These are phyloP conservation scores for Rhopalosiphum maidis DNA, from an alignment of 1,140 invertebrate species.

Conservation along the genomic window DNA sequence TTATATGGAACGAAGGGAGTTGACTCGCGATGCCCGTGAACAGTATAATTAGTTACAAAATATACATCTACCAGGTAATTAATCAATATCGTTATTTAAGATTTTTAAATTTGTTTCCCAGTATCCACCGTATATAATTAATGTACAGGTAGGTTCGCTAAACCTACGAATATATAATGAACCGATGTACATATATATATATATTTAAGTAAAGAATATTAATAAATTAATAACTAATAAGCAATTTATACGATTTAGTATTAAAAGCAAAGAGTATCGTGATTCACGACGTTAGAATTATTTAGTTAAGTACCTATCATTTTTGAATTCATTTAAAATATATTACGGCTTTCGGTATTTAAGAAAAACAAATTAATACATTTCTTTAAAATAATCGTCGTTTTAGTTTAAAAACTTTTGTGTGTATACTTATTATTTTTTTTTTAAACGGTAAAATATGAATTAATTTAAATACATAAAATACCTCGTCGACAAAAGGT, in stretches of 20 bases:
- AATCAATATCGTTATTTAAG: neutral
- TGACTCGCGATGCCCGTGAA: neutral
- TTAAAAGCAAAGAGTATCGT: neutral
- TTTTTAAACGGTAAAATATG: neutral
- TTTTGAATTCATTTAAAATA: neutral
- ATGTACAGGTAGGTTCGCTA: neutral
- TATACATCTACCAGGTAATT: neutral
- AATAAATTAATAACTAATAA: slow-evolving; percentile 13
- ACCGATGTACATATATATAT: neutral
- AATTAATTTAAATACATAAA: neutral
- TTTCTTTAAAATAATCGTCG: neutral
- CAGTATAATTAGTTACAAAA: neutral
- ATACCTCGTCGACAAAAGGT: neutral
- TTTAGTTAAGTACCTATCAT: neutral
- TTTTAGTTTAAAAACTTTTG: neutral
- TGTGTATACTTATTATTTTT: neutral
- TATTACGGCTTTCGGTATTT: neutral
- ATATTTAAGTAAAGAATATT: neutral
- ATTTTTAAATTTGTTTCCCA: neutral
- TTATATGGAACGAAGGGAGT: neutral
- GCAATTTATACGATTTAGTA: neutral
- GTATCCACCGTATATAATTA: neutral
- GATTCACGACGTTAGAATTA: neutral
- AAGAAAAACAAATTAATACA: neutral
- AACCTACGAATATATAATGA: neutral